phyloP scores from a whole-genome alignment of 2,888 invertebrate species.

The Brenthis hecate region DNA sequence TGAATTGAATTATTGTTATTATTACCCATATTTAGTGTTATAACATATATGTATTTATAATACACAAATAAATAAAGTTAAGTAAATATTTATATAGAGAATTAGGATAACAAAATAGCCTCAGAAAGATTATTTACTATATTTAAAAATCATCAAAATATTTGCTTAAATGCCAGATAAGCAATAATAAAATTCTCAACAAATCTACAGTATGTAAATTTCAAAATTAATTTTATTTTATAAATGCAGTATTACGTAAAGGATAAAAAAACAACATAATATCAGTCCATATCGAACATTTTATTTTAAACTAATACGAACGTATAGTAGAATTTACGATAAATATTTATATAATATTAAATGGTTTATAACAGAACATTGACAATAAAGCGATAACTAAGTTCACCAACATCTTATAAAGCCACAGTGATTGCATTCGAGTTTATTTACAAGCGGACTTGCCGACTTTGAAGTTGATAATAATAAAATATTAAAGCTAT shows the following conservation, averaged over 20 bases:
- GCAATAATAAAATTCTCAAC: too few relatives aligned
- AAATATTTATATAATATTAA: slow-evolving; percentile 77
- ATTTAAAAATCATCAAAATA: too few relatives aligned
- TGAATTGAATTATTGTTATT: too few relatives aligned
- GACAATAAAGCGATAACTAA: slow-evolving; percentile 76
- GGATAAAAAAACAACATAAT: slow-evolving; percentile 42
- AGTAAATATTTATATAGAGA: too few relatives aligned
- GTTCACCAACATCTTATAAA: slow-evolving; percentile 75
- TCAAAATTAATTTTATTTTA: too few relatives aligned
- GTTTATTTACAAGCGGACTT: slow-evolving; percentile 60
- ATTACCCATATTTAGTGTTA: too few relatives aligned
- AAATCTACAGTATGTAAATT: too few relatives aligned
- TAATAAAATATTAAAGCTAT: slow-evolving; percentile 76
- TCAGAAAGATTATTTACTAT: too few relatives aligned
- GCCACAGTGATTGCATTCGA: slow-evolving; percentile 67
- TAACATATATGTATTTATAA: too few relatives aligned
- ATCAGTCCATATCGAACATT: slow-evolving; percentile 71
- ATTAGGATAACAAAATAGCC: too few relatives aligned
- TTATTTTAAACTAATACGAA: slow-evolving; percentile 80
- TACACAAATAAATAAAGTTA: too few relatives aligned
- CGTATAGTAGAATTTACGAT: slow-evolving; percentile 81
- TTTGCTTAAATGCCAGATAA: too few relatives aligned
- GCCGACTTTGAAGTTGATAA: slow-evolving; percentile 57
- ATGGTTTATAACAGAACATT: slow-evolving; percentile 78
- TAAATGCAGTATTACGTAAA: not conserved